These are phyloP conservation scores for Pyrrhura leucotis DNA, from an alignment of 2,797 vertebrate genomes.

Conservation along the genomic window DNA sequence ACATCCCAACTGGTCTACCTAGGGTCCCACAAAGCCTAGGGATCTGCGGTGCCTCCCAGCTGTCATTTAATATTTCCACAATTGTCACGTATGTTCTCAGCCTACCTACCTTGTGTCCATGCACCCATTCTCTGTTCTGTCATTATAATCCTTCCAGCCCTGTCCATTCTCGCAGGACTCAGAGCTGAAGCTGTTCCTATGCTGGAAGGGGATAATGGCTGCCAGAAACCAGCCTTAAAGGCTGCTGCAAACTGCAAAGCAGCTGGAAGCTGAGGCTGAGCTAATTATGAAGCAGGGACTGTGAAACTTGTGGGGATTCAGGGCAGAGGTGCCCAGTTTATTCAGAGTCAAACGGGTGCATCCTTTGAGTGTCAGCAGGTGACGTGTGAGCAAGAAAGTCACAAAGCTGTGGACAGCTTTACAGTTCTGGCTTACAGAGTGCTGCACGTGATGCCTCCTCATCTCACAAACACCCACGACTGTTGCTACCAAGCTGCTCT, in stretches of 20 bases:
- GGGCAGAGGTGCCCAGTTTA: neutral
- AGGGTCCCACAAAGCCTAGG: rapidly evolving
- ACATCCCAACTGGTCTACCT: rapidly evolving
- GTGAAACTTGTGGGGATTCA: neutral
- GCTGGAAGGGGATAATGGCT: slow-evolving; percentile 7
- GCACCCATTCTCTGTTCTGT: neutral
- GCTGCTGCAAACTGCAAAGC: neutral
- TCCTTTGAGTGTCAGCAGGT: neutral
- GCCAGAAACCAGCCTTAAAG: slow-evolving; percentile 7
- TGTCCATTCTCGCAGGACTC: neutral
- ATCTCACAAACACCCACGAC: neutral
- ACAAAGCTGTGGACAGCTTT: neutral
- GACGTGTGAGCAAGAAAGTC: neutral
- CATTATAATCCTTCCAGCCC: neutral
- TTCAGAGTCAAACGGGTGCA: neutral
- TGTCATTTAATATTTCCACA: neutral
- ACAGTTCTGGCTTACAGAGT: neutral
- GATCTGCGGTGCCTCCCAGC: neutral
- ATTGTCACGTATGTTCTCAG: neutral
- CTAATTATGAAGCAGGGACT: neutral
- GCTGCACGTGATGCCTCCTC: neutral
- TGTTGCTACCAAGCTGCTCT: slow-evolving; percentile 5
- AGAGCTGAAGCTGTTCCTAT: neutral
- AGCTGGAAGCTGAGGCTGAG: neutral
- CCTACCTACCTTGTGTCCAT: neutral